Evolutionary conservation across 2,797 vertebrate species (phyloP).

Genomic region (Apogon hyalosoma): DNA sequence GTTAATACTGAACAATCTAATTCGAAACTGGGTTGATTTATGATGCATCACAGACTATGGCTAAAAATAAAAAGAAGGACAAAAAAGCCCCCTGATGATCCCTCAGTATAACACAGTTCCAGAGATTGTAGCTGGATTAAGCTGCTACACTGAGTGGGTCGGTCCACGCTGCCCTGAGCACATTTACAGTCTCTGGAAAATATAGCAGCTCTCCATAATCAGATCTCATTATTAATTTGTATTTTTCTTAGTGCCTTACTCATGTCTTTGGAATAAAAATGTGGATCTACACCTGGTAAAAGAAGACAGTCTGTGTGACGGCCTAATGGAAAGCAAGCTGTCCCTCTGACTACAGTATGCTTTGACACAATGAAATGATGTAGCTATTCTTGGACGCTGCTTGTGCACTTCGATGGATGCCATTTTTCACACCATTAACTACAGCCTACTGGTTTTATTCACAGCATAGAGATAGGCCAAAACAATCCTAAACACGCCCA

Average conservation of each 20-base stretch:
- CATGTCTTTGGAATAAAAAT: conserved; percentile 1
- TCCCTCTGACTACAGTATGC: conserved; percentile 67
- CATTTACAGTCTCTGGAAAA: conserved; percentile 35
- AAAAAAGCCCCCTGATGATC: conserved; percentile 59
- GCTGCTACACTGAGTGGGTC: conserved; percentile 42
- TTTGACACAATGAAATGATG: conserved; percentile 81
- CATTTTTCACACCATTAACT: conserved; percentile 85
- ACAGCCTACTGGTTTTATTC: conserved; percentile 84
- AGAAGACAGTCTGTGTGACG: conserved; percentile 22
- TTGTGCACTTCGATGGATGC: conserved; percentile 72
- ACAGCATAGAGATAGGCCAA: conserved; percentile 77
- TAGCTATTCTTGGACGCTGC: conserved; percentile 78
- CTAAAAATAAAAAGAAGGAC: conserved; percentile 68
- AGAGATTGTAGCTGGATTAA: conserved; percentile 57
- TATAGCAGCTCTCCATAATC: conserved; percentile 29
- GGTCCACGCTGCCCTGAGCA: conserved; percentile 36
- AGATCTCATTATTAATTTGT: conserved; percentile 38
- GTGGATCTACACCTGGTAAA: not conserved
- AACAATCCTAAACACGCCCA: conserved; percentile 80
- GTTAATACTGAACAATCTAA: conserved; percentile 61
- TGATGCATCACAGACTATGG: conserved; percentile 60
- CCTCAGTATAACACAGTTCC: conserved; percentile 56
- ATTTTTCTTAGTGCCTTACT: conserved; percentile 12
- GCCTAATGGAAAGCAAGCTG: conserved; percentile 61
- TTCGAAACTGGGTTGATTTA: conserved; percentile 71